Evolutionary conservation across 2,113 vertebrate genomes (phyloP), one percentile per base, ranked within the genome.

Genomic region (Fregata magnificens): DNA sequence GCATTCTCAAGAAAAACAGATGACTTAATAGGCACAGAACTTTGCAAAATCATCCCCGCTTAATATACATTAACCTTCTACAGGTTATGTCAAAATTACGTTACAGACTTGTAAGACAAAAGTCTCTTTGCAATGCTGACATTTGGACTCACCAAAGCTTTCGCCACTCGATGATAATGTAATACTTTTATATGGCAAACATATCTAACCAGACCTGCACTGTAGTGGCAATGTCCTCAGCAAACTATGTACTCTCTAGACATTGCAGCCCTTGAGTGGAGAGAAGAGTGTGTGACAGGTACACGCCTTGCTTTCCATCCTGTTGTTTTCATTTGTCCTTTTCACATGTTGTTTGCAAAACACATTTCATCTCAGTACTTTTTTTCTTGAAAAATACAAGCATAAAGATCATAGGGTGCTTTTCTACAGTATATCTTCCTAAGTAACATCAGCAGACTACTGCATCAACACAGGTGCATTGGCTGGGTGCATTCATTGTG

Each of bases 31-130:
- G 31, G 18, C 63, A 36, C n/a, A 70, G 55, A 85, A 82, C 28
- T 93, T 87, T 65, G 34, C 70, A 93, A 91, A 93, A 89, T 78
- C 58, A 82, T 86, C n/a, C 32, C 29, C 2, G 3, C 34, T 66
- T 82, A 94, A 67, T 91, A 59, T 16, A 50, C 45, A 85, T 95
- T 96, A 93, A 94, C 86, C 86, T 93, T 88, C 38, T 87, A 26
- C 24, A 24, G 42, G 45, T 22, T 73, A 50, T 45, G 67, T 72
- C 53, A 82, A 80, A 95, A 94, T 90, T 53, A 62, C 9, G 0
- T 84, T 82, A 79, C 32, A 56, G 88, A 65, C 53, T 82, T 77
- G 16, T 13, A 90, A 92, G 74, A 69, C 16, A 89, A 80, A 95
- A 77, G 20, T 65, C 61, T 76, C 42, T 52, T 65, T 73, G 18